Evolutionary conservation across 2,797 vertebrate species (phyloP), one percentile per base, ranked within the genome.

Genomic region (Prunella strophiata): DNA sequence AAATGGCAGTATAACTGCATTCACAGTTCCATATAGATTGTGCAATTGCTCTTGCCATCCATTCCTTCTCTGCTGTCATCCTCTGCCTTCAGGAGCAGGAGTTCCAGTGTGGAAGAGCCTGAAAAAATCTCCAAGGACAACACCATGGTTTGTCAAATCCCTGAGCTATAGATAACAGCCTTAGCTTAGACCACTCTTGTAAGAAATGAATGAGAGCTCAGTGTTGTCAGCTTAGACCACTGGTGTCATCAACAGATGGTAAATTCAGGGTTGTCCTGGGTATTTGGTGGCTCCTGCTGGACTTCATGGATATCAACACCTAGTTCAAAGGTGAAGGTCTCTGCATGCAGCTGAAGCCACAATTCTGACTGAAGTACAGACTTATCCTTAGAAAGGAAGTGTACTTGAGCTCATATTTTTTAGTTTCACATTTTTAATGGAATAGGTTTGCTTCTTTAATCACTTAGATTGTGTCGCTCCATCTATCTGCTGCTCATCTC

Each of bases 211-310:
- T 17, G 27, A 36, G 48, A 74, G 19, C 19, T 63, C n/a, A 9
- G 22, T 8, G 54, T 8, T 74, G 20, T 23, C 73, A 73, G 50
- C 29, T 79, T 73, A 66, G 65, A 54, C 32, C 73, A 36, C n/a
- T 9, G 42, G 8, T 57, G 61, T 50, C 45, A 70, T 23, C 30
- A 70, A 58, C 36, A 42, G 74, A 36, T 20, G 11, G 7, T 3
- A 18, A 78, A 20, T 15, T 61, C 76, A 23, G 23, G 32, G 26
- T 8, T 57, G 42, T 43, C 9, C 62, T 75, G 70, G 36, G n/a
- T 75, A 7, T 91, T 43, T 85, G 43, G 70, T 93, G 85, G 51
- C 83, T 96, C 79, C 90, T 93, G 43, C 89, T 94, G 88, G 86
- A 65, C 47, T 72, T 16, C 7, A 2, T 4, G 32, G 27, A 43